Percentiles rank a stretch among this genome's conserved stretches.
Evolutionary conservation across 2,888 invertebrate species (phyloP).

Genomic region (Pristionchus japonicus): DNA sequence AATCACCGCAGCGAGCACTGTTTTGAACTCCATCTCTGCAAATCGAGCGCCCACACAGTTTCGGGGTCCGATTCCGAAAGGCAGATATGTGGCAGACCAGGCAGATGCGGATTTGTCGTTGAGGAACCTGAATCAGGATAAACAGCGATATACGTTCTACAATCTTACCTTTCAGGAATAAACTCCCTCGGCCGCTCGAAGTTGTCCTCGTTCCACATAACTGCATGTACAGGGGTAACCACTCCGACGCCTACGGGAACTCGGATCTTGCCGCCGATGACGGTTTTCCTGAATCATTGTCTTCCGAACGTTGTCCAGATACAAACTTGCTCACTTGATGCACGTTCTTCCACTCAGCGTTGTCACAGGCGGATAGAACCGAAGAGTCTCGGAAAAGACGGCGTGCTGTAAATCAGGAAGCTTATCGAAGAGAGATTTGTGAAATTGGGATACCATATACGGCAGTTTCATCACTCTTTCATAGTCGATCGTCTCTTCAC

Average conservation of each 20-base stretch:
- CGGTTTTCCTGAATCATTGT: neutral
- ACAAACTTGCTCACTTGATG: conserved; percentile 14
- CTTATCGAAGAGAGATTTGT: neutral
- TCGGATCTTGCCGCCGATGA: neutral
- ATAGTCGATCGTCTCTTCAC: neutral
- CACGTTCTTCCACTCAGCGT: neutral
- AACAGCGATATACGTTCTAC: too few relatives aligned
- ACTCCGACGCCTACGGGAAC: conserved; percentile 16
- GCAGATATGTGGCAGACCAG: neutral
- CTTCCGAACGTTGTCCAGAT: neutral
- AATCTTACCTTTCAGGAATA: conserved; percentile 24
- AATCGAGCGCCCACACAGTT: conserved; percentile 43
- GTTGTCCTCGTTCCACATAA: conserved; percentile 27
- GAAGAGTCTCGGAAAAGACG: conserved; percentile 33
- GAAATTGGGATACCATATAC: neutral
- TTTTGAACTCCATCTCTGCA: conserved; percentile 47
- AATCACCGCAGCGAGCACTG: neutral
- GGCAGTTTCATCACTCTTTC: conserved; percentile 41
- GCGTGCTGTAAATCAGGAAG: conserved; percentile 23
- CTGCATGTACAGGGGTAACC: neutral
- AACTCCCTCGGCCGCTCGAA: conserved; percentile 3
- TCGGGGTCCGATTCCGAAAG: conserved; percentile 45
- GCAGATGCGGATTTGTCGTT: neutral
- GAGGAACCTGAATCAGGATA: neutral
- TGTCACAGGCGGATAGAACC: conserved; percentile 18